Evolutionary conservation across 2,888 invertebrate species (phyloP).

Genomic region (Caenorhabditis sp.): DNA sequence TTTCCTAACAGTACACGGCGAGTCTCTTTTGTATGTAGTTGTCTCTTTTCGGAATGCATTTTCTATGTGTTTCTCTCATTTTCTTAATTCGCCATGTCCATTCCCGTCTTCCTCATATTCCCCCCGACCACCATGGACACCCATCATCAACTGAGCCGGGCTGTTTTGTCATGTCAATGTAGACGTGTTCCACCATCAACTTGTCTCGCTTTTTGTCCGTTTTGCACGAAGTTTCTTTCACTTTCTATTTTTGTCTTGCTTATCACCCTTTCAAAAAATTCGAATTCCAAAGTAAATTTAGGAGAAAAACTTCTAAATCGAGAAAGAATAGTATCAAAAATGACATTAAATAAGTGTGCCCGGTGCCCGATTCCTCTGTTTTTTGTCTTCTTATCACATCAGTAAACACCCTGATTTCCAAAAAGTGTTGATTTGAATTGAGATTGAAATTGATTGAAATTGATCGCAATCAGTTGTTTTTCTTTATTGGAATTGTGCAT

Average conservation of each 20-base stretch:
- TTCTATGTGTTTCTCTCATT: slow-evolving; percentile 23
- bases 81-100: slow-evolving; percentile 19
- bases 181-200: background rate
- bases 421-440: too few relatives aligned
- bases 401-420: too few relatives aligned
- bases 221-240: slow-evolving; percentile 24
- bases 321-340: too few relatives aligned
- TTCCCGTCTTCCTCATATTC: too few relatives aligned
- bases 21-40: slow-evolving; percentile 58
- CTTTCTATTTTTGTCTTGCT: background rate
- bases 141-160: slow-evolving; percentile 18
- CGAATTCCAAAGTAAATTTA: too few relatives aligned
- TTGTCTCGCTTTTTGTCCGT: slow-evolving; percentile 45
- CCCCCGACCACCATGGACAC: slow-evolving; percentile 22
- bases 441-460: too few relatives aligned
- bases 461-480: too few relatives aligned
- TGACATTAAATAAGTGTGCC: slow-evolving; percentile 44
- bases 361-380: slow-evolving; percentile 52
- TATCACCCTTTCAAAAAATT: background rate
- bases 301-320: too few relatives aligned
- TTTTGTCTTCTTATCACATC: slow-evolving; percentile 15
- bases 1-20: slow-evolving; percentile 26
- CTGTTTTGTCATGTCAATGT: slow-evolving; percentile 18
- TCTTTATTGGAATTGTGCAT: background rate
- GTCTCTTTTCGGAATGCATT: slow-evolving; percentile 45